Evolutionary conservation across 2,113 vertebrate species (phyloP), one percentile per base, ranked within the genome.

Genomic region (Pelodiscus sinensis): DNA sequence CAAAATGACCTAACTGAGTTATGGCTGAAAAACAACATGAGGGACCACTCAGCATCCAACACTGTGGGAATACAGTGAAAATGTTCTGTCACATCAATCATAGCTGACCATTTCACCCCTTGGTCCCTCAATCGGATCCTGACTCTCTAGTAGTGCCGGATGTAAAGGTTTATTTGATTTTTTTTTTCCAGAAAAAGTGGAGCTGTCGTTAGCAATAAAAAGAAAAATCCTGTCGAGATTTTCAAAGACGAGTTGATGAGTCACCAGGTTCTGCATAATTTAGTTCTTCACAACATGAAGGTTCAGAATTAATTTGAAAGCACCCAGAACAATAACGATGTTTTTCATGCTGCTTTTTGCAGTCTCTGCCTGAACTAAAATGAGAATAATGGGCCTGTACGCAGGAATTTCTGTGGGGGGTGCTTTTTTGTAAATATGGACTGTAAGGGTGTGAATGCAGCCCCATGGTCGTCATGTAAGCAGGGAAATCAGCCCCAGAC

Each of bases 221-320:
- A 91, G 73, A 57, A 88, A 75, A 87, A 58, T 92, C 15, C 79
- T 75, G 78, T 68, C 95, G 56, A 54, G 35, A 60, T 87, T 85
- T 87, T 56, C 52, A 60, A 57, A 92, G 86, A 84, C 51, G 27
- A 89, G 62, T 18, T 0, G 8, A 51, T 95, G 91, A 94, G 73
- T 96, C 96, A 82, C 50, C 9, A 68, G 9, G 88, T 95, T 94
- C 88, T 86, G 60, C 86, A 90, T 58, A 75, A 29, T 84, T 52
- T 86, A 35, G 19, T 92, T 94, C 93, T 81, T 8, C 1, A 75
- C 80, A 91, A 88, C 82, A 29, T 3, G 54, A 25, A 50, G 94
- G 81, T 82, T 73, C 73, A 88, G 92, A 38, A 11, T 90, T 60
- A 88, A 82, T 80, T 82, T 82, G 78, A 82, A 94, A 95, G 83